A percentile compares a stretch with the other conserved stretches of the same genome.
Conservation (phyloP, 2,888 invertebrate genomes). For the Meganola albula region DNA sequence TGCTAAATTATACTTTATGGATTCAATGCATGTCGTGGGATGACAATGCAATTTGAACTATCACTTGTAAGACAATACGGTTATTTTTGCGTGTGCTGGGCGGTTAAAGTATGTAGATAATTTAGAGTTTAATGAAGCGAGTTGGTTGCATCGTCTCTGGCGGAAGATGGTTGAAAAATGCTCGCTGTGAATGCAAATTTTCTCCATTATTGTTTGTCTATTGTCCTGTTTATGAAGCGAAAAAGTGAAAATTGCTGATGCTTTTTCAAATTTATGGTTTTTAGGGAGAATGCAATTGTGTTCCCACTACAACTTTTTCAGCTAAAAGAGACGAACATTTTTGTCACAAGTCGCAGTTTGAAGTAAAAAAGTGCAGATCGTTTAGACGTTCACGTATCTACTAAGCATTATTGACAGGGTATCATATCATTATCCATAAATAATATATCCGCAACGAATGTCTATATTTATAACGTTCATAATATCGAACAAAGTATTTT, state of each 20-base stretch:
- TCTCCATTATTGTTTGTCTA: conserved; percentile 70
- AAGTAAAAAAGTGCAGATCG: too few species aligned
- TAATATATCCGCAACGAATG: too few species aligned
- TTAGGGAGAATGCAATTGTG: conserved; percentile 21
- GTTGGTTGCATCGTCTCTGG: conserved; percentile 56
- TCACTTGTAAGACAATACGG: conserved; percentile 40
- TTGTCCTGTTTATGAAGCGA: conserved; percentile 67
- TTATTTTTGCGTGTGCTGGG: conserved; percentile 58
- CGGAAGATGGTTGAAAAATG: conserved; percentile 68
- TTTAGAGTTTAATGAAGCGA: conserved; percentile 74
- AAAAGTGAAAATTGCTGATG: conserved; percentile 41
- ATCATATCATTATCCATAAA: too few species aligned
- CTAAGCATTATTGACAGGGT: not conserved
- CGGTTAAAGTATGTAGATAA: conserved; percentile 65
- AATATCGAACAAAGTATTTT: conserved; percentile 28
- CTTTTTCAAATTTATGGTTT: conserved; percentile 32
- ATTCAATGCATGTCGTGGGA: conserved; percentile 31
- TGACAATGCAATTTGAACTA: conserved; percentile 33
- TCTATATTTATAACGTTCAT: too few species aligned
- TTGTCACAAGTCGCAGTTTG: too few species aligned
- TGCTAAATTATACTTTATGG: conserved; percentile 51
- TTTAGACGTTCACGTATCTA: too few species aligned
- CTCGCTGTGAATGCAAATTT: conserved; percentile 66
- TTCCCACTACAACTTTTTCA: too few species aligned
- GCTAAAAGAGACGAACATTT: too few species aligned